These are phyloP conservation scores for Pipa parva DNA, from an alignment of 2,113 vertebrate genomes.

Conservation along the genomic window DNA sequence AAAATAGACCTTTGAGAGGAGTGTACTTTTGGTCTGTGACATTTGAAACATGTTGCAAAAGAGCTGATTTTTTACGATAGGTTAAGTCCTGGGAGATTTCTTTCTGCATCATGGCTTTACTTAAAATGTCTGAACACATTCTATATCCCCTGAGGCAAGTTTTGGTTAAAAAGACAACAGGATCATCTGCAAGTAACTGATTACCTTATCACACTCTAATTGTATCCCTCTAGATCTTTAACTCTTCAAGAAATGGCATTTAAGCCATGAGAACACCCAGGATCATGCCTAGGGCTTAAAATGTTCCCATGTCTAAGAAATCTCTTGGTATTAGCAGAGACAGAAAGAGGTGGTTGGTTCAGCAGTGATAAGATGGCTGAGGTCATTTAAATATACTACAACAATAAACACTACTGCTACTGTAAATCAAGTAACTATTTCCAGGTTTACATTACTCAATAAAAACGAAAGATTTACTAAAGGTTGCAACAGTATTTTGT, in stretches of 20 bases:
- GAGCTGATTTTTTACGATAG: slow-evolving; percentile 52
- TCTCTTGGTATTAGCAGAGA: slow-evolving; percentile 51
- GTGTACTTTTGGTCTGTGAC: neutral
- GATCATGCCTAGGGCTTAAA: slow-evolving; percentile 60
- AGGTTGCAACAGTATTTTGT: neutral
- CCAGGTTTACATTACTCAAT: neutral
- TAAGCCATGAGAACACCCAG: slow-evolving; percentile 69
- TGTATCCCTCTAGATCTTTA: slow-evolving; percentile 64
- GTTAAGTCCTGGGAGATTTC: slow-evolving; percentile 28
- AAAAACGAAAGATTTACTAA: neutral
- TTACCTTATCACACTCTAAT: slow-evolving; percentile 66
- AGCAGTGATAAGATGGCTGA: slow-evolving; percentile 40
- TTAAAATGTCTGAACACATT: slow-evolving; percentile 59
- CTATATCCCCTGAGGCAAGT: slow-evolving; percentile 51
- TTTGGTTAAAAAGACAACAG: slow-evolving; percentile 60
- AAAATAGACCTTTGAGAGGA: neutral
- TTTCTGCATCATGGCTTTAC: slow-evolving; percentile 51
- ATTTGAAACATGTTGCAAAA: slow-evolving; percentile 24
- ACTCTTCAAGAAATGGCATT: slow-evolving; percentile 64
- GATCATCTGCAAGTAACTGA: slow-evolving; percentile 59
- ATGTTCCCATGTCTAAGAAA: slow-evolving; percentile 49
- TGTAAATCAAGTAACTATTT: slow-evolving; percentile 3
- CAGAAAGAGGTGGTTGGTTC: slow-evolving; percentile 52
- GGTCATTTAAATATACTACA: slow-evolving; percentile 40
- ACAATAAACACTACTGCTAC: neutral